Evolutionary conservation across 2,888 invertebrate genomes (phyloP), one percentile per base, ranked within the genome.

Genomic region (Papilio elwesi): DNA sequence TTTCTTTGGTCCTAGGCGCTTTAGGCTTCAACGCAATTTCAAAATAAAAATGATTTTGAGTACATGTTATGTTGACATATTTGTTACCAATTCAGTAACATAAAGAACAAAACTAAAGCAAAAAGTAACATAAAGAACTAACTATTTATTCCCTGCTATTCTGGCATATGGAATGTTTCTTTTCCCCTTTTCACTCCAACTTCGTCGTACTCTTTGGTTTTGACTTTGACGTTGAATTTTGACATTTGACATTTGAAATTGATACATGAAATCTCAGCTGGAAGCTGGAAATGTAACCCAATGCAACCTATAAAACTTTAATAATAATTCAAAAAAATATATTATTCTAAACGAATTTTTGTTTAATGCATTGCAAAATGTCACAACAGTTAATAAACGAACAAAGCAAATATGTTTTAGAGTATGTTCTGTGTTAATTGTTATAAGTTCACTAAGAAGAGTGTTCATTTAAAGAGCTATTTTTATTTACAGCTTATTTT

Each of bases 401-500:
- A 81, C 93, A 92, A 78, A 91, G 93, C 79, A 94, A 94, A 89
- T 93, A 92, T 52, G 88, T 94, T 76, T 83, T 93, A 82, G 94
- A 94, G 94, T 94, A 79, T 85, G 93, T 88, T 76, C 57, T 48
- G 12, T 64, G 49, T 64, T 64, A 49, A 48, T 13, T 64, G 12
- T 59, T 59, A 15, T n/a, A 15, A 43, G 10, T 6, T 62, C 59
- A 43, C 59, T 4, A 62, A 15, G 71, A 76, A 73, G 69, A 43
- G 49, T 68, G 71, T 66, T 74, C 53, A 59, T 62, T 57, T 55
- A 12, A 70, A 62, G 16, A 47, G 64, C 7, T 70, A 72, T 77
- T 75, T 78, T 75, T 55, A 76, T 76, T 76, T 76, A 73, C 87
- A 97, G 96, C 83, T 94, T 97, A 81, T 94, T 97, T 81, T 96